Conservation (phyloP, 2,797 vertebrate genomes). For the Harpagifer antarcticus region DNA sequence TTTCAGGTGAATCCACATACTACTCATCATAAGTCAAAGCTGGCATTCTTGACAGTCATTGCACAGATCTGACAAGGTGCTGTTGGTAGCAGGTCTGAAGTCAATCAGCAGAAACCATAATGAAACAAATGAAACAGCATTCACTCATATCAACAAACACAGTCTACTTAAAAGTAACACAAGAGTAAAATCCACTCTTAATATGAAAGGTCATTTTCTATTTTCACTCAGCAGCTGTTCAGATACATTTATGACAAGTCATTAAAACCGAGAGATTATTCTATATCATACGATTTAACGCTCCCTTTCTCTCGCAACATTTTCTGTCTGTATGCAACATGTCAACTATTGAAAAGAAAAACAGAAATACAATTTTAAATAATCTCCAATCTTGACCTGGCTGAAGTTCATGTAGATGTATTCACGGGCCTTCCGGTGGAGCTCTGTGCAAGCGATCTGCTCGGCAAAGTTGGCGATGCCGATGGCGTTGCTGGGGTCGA, state of each 20-base stretch:
- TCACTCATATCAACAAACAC: background rate
- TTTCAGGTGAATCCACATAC: constrained; percentile 18
- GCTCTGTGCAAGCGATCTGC: constrained; percentile 92
- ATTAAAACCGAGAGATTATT: background rate
- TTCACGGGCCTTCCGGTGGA: constrained; percentile 93
- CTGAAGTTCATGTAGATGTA: constrained; percentile 98
- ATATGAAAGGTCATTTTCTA: background rate
- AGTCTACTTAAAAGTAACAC: background rate
- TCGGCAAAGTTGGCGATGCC: constrained; percentile 96
- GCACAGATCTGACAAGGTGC: background rate
- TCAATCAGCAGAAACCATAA: constrained; percentile 38
- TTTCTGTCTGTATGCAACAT: too few species aligned
- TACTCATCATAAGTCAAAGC: constrained; percentile 35
- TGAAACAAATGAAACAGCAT: constrained; percentile 43
- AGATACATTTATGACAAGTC: background rate
- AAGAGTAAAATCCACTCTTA: background rate
- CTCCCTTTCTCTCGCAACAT: too few species aligned
- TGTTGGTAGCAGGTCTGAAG: constrained; percentile 14
- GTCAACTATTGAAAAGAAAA: background rate
- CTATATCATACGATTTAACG: background rate
- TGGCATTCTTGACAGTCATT: constrained; percentile 14
- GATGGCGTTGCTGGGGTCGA: constrained; percentile 97
- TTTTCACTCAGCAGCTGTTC: background rate
- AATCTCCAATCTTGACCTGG: constrained; percentile 82
- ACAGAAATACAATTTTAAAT: background rate